Percentiles rank a stretch among this genome's conserved stretches.
Evolutionary conservation across 2,888 invertebrate species (phyloP).

Genomic region (Meloe dianella): DNA sequence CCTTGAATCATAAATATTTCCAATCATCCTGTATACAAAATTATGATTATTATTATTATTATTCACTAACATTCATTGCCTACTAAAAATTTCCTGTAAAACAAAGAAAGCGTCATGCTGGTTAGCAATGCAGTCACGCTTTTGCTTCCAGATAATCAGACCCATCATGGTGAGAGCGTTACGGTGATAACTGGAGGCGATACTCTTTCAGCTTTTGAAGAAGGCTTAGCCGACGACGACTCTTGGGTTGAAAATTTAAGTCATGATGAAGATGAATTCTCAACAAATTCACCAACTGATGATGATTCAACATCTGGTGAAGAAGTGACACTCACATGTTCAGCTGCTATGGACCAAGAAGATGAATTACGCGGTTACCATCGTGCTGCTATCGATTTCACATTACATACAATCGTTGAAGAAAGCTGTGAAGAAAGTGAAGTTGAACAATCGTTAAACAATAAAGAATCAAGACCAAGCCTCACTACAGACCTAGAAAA

Average conservation of each 20-base stretch:
- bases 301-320: slow-evolving; percentile 73
- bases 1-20: not conserved
- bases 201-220: slow-evolving; percentile 78
- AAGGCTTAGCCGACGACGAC: slow-evolving; percentile 88
- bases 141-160: slow-evolving; percentile 47
- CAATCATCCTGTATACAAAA: not conserved
- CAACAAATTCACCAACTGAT: slow-evolving; percentile 63
- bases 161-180: slow-evolving; percentile 62
- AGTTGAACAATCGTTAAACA: slow-evolving; percentile 67
- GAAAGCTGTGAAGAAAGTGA: slow-evolving; percentile 95
- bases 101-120: slow-evolving; percentile 40
- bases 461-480: slow-evolving; percentile 67
- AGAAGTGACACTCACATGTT: slow-evolving; percentile 65
- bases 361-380: slow-evolving; percentile 85
- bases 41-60: not conserved
- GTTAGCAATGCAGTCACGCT: slow-evolving; percentile 37
- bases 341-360: slow-evolving; percentile 71
- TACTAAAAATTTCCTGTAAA: slow-evolving; percentile 18
- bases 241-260: slow-evolving; percentile 91
- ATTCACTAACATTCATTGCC: not conserved
- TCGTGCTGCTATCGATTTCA: slow-evolving; percentile 84
- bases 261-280: slow-evolving; percentile 69
- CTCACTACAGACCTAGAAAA: slow-evolving; percentile 87
- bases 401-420: slow-evolving; percentile 90
- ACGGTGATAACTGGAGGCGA: slow-evolving; percentile 74